These are phyloP conservation scores for Corydoras maculifer DNA, from an alignment of 2,113 vertebrate genomes.

Conservation along the genomic window DNA sequence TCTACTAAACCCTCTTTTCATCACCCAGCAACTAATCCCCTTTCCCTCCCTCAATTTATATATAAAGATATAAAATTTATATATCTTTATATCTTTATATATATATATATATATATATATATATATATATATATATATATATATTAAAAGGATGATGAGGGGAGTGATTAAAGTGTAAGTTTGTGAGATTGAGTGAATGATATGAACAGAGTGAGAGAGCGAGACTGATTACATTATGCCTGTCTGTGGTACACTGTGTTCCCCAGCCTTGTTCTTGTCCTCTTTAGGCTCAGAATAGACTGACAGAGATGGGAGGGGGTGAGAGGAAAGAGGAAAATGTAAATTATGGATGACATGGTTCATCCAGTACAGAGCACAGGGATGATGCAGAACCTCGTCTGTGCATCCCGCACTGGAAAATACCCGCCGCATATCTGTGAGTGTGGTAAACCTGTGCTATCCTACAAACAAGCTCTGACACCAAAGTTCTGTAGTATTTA, in stretches of 20 bases:
- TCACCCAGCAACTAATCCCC: too few species aligned
- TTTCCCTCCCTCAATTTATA: too few species aligned
- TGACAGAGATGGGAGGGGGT: slow-evolving; percentile 26
- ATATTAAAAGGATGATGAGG: background rate
- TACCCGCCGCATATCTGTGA: slow-evolving; percentile 1
- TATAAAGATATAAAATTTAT: too few species aligned
- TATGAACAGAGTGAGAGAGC: slow-evolving; percentile 1
- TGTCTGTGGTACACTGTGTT: slow-evolving; percentile 35
- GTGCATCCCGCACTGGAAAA: slow-evolving; percentile 14
- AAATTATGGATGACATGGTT: slow-evolving; percentile 43
- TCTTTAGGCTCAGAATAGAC: slow-evolving; percentile 43
- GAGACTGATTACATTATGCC: slow-evolving; percentile 14
- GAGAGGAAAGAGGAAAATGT: slow-evolving; percentile 16
- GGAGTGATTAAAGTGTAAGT: background rate
- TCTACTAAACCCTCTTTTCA: too few species aligned
- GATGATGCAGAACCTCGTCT: slow-evolving; percentile 25
- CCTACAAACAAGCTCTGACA: too few species aligned
- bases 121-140: background rate
- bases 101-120: background rate
- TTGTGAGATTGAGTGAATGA: slow-evolving; percentile 5
- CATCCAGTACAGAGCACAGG: slow-evolving; percentile 33
- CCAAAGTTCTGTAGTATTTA: too few species aligned
- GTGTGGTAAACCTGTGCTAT: background rate
- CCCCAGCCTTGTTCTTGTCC: slow-evolving; percentile 36
- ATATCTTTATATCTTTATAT: too few species aligned